These are phyloP conservation scores for Notoglanidium macrostoma DNA, from an alignment of 2,797 vertebrate genomes.

Conservation along the genomic window DNA sequence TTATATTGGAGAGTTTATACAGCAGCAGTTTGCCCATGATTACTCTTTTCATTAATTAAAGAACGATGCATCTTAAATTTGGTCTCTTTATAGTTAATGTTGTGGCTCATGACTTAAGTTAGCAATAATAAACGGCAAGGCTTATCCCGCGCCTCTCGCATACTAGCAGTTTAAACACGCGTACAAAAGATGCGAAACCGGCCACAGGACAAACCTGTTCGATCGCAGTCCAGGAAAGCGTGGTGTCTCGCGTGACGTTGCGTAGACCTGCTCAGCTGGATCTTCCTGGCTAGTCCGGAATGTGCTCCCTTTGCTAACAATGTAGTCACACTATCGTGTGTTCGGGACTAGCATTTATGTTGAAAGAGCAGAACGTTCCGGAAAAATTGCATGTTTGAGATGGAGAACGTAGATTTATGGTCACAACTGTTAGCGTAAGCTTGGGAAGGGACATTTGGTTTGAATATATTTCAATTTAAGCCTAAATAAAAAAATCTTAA, in stretches of 20 bases:
- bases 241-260: too few relatives aligned
- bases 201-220: constrained; percentile 18
- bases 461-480: too few relatives aligned
- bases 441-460: too few relatives aligned
- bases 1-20: background rate
- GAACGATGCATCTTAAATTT: too few relatives aligned
- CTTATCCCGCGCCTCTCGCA: background rate
- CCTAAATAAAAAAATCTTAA: background rate
- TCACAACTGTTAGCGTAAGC: background rate
- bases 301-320: background rate
- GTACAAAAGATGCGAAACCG: background rate
- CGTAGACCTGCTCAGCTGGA: constrained; percentile 45
- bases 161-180: background rate
- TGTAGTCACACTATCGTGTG: background rate
- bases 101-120: too few relatives aligned
- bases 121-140: too few relatives aligned
- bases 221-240: background rate
- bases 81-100: too few relatives aligned
- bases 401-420: background rate
- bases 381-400: background rate
- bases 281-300: constrained; percentile 10
- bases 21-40: too few relatives aligned
- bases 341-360: background rate
- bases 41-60: too few relatives aligned
- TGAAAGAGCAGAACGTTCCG: background rate